A percentile compares a stretch with the other conserved stretches of the same genome.
Conservation (phyloP, 2,797 vertebrate genomes). For the Rachycentron canadum region DNA sequence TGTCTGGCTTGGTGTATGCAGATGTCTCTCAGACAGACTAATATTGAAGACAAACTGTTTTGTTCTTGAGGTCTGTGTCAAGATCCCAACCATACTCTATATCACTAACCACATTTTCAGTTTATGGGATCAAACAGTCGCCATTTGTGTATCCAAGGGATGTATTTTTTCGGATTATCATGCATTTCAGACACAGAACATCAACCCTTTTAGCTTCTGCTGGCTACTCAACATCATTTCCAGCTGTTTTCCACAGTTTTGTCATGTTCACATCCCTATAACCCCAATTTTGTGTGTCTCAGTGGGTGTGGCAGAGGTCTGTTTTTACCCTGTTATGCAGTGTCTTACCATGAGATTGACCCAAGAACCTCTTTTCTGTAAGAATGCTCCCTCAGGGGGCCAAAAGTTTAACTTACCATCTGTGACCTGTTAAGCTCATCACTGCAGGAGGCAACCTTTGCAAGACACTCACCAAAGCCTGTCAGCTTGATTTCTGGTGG, state of each 20-base stretch:
- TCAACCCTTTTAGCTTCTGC: slow-evolving; percentile 29
- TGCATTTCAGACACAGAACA: slow-evolving; percentile 32
- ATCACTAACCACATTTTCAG: slow-evolving; percentile 26
- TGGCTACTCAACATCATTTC: slow-evolving; percentile 40
- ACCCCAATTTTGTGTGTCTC: slow-evolving; percentile 36
- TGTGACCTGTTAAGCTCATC: slow-evolving; percentile 83
- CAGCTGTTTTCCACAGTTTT: slow-evolving; percentile 51
- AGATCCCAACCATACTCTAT: slow-evolving; percentile 15
- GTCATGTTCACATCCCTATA: slow-evolving; percentile 37
- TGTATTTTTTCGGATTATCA: slow-evolving; percentile 25
- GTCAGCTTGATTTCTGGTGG: slow-evolving; percentile 33
- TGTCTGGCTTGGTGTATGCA: slow-evolving; percentile 37
- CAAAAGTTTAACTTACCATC: slow-evolving; percentile 70
- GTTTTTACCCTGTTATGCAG: slow-evolving; percentile 54
- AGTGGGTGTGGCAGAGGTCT: slow-evolving; percentile 48
- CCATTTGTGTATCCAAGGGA: slow-evolving; percentile 30
- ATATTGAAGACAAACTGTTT: slow-evolving; percentile 52
- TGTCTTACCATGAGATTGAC: slow-evolving; percentile 62
- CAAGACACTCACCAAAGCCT: slow-evolving; percentile 35
- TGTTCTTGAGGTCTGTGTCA: slow-evolving; percentile 52
- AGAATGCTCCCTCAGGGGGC: slow-evolving; percentile 64
- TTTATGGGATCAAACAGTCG: slow-evolving; percentile 40
- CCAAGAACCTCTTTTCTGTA: slow-evolving; percentile 63
- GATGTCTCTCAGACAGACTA: slow-evolving; percentile 37
- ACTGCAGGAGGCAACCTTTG: slow-evolving; percentile 56